Evolutionary conservation across 2,888 invertebrate genomes (phyloP).

Genomic region (Lepas anatifera): DNA sequence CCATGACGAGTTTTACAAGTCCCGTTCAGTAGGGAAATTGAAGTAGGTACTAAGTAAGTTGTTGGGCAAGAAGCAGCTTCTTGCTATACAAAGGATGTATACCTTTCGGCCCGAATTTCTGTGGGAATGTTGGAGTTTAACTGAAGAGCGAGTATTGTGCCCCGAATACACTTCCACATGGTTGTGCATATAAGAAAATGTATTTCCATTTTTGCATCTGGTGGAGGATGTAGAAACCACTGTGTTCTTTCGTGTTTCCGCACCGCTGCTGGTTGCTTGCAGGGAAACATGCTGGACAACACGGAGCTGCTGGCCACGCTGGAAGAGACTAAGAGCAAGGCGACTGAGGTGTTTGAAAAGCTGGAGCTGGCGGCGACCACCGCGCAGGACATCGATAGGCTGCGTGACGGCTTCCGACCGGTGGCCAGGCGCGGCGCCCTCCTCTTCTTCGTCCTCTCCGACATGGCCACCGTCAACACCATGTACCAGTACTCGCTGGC

Average conservation of each 20-base stretch:
- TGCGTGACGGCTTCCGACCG: conserved; percentile 72
- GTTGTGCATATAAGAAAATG: too few species aligned
- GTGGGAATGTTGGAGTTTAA: too few species aligned
- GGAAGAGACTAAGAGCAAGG: conserved; percentile 79
- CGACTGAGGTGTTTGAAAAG: conserved; percentile 63
- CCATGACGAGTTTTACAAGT: too few species aligned
- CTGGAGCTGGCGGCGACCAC: conserved; percentile 62
- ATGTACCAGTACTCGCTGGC: conserved; percentile 89
- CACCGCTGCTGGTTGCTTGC: background rate
- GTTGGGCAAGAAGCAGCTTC: too few species aligned
- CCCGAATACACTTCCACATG: too few species aligned
- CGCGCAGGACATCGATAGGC: conserved; percentile 62
- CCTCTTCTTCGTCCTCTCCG: conserved; percentile 76
- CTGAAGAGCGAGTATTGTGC: too few species aligned
- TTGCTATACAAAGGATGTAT: too few species aligned
- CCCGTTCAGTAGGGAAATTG: too few species aligned
- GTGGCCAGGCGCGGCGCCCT: conserved; percentile 78
- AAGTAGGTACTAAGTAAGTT: too few species aligned
- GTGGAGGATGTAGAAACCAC: too few species aligned
- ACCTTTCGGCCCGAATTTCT: too few species aligned
- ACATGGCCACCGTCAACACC: conserved; percentile 73
- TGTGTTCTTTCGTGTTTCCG: background rate
- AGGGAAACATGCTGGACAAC: conserved; percentile 84
- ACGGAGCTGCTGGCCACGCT: conserved; percentile 70
- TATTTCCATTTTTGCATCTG: too few species aligned